Evolutionary conservation across 2,888 invertebrate genomes (phyloP).

Genomic region (Protodeltote pygarga): DNA sequence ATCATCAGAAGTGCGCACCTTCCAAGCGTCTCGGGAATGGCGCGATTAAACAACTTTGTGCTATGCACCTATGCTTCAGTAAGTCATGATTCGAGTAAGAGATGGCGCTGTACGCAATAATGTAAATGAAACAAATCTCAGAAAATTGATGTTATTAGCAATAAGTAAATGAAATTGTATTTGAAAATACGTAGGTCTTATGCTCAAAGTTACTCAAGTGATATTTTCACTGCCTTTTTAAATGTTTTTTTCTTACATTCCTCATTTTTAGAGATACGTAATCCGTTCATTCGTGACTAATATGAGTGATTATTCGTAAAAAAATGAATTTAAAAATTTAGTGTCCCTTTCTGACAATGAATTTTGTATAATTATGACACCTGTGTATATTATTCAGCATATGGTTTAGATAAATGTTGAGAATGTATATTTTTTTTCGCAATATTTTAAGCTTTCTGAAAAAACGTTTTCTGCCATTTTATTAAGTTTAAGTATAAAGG

Average conservation of each 20-base stretch:
- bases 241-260: constrained; percentile 42
- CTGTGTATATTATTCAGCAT: constrained; percentile 21
- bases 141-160: constrained; percentile 25
- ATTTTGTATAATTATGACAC: constrained; percentile 5
- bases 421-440: constrained; percentile 21
- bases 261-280: constrained; percentile 31
- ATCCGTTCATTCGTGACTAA: constrained; percentile 57
- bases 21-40: constrained; percentile 83
- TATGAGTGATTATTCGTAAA: constrained; percentile 58
- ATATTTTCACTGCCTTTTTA: constrained; percentile 63
- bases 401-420: not conserved
- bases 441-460: not conserved
- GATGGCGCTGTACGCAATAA: constrained; percentile 33
- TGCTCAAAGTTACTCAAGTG: constrained; percentile 62
- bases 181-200: constrained; percentile 23
- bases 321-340: constrained; percentile 26
- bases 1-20: constrained; percentile 83
- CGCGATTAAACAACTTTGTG: constrained; percentile 60
- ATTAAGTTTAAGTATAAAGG: constrained; percentile 20
- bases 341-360: constrained; percentile 5
- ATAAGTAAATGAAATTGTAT: constrained; percentile 19
- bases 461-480: constrained; percentile 13
- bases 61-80: constrained; percentile 8
- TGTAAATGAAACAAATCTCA: constrained; percentile 30
- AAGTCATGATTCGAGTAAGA: constrained; percentile 19